Percentiles rank a stretch among this genome's conserved stretches.
phyloP scores from a whole-genome alignment of 2,888 invertebrate genomes.

The Allophyes oxyacanthae region DNA sequence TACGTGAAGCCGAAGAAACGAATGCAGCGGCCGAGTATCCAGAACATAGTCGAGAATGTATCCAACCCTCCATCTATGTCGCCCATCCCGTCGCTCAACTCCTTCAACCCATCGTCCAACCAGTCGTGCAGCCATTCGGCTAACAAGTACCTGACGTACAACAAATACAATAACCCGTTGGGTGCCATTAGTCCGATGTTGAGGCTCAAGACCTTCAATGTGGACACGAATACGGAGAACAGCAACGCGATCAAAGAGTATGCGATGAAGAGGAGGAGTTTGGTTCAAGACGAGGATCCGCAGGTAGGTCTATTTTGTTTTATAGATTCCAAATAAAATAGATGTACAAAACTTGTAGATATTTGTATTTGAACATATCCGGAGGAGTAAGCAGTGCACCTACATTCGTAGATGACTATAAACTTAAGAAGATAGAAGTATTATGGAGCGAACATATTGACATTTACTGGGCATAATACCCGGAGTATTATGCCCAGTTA shows the following conservation, averaged over 20 bases:
- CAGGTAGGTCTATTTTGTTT: conserved; percentile 70
- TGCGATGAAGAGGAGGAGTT: conserved; percentile 78
- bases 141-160: conserved; percentile 83
- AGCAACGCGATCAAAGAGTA: conserved; percentile 76
- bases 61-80: conserved; percentile 73
- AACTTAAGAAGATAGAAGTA: no score
- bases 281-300: conserved; percentile 81
- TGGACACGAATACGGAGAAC: conserved; percentile 81
- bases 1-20: conserved; percentile 92
- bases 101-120: conserved; percentile 56
- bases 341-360: no score
- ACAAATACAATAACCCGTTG: conserved; percentile 80
- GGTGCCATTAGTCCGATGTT: conserved; percentile 79
- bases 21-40: conserved; percentile 89
- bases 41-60: conserved; percentile 81
- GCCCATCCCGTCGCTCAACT: conserved; percentile 61
- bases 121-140: conserved; percentile 59
- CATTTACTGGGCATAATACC: no score
- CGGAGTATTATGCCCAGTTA: no score
- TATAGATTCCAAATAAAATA: no score
- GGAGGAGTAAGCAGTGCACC: no score
- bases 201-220: conserved; percentile 83
- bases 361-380: no score
- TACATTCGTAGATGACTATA: no score
- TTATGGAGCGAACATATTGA: no score